phyloP scores from a whole-genome alignment of 2,113 vertebrate species.

The Anolis sagrei region DNA sequence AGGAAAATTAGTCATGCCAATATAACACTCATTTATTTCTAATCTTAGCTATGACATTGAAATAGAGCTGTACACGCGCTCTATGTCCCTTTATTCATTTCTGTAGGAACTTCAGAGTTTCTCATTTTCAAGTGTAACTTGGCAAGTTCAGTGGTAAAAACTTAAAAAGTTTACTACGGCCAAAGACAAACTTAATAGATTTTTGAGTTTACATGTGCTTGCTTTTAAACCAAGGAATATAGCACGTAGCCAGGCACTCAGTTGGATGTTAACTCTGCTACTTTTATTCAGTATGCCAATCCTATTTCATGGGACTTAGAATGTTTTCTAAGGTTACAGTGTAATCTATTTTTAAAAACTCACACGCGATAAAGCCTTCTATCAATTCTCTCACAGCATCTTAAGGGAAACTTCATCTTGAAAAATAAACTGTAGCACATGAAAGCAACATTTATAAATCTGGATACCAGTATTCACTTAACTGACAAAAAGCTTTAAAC shows the following conservation, averaged over 20 bases:
- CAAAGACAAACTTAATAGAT: too few relatives aligned
- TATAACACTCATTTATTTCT: too few relatives aligned
- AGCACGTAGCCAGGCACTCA: slow-evolving; percentile 40
- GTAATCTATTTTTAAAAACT: slow-evolving; percentile 60
- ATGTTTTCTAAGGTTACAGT: slow-evolving; percentile 54
- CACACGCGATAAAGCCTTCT: slow-evolving; percentile 58
- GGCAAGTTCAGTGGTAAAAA: neutral
- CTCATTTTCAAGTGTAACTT: neutral
- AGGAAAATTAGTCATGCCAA: too few relatives aligned
- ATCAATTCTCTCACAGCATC: neutral
- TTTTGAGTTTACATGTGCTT: neutral
- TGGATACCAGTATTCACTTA: slow-evolving; percentile 21
- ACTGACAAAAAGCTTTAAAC: neutral
- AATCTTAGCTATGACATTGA: too few relatives aligned
- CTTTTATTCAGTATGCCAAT: slow-evolving; percentile 60
- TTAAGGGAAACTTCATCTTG: neutral
- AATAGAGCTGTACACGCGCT: too few relatives aligned
- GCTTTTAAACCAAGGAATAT: neutral
- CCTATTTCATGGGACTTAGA: slow-evolving; percentile 48
- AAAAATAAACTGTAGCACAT: neutral
- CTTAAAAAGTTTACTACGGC: too few relatives aligned
- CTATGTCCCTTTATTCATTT: neutral
- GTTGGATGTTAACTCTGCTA: slow-evolving; percentile 44
- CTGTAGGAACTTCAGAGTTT: neutral
- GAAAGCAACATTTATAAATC: neutral